Evolutionary conservation across 2,888 invertebrate genomes (phyloP), one percentile per base, ranked within the genome.

Genomic region (Molorchus minor): DNA sequence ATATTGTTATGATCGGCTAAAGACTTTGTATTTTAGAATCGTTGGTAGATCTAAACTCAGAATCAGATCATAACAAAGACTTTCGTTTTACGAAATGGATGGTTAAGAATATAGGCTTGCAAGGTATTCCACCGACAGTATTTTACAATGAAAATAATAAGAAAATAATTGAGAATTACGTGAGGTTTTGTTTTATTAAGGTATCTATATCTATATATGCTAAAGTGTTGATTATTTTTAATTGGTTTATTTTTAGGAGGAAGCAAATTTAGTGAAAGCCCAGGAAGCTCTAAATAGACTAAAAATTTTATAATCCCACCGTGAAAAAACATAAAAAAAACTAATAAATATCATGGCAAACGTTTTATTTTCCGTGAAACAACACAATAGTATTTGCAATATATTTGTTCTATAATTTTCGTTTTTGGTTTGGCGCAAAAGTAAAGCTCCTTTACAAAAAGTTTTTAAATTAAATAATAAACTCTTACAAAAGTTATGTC

Each of bases 211-310:
- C 12, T 16, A 12, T 29, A n/a, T 5, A 33, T n/a, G 5, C 5
- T 33, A n/a, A 7, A 10, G 5, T n/a, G 3, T 7, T 3, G 33
- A 33, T 33, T 36, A 10, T 45, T 40, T 19, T 70, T n/a, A n/a
- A n/a, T n/a, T n/a, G n/a, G n/a, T 73, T 68, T 71, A 36, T 75
- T 85, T 84, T 47, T 82, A 91, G 87, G 88, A 90, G 82, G 91
- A 93, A 74, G 89, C 88, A 71, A 91, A 88, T 74, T 79, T 92
- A 19, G 77, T 84, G 53, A 83, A 89, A 64, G 87, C 91, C 12
- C 87, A 84, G 15, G 84, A 88, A 69, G 83, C 91, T 45, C 79
- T 92, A 1, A 82, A 82, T 51, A 84, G 87, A 60, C 89, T 90
- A 86, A 82, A 81, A 12, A 10, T 10, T 12, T 33, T 7, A 33